Base-by-base conservation (phyloP, 2,888 invertebrate genomes). In the Desoria tigrina region DNA sequence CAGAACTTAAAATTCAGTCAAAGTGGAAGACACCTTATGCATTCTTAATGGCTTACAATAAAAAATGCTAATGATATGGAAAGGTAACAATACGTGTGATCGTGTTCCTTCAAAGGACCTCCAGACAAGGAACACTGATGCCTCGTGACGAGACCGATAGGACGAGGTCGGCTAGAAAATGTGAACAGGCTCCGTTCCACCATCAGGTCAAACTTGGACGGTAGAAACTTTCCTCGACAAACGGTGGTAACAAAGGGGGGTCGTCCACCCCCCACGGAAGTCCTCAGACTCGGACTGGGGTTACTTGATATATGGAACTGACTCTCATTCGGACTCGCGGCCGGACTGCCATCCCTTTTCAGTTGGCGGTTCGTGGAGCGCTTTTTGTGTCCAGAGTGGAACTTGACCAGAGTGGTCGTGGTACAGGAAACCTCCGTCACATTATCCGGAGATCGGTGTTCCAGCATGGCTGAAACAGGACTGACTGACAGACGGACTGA, bases 231-330 rank as follows among this genome's bases (percentile, higher is more conserved):
- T 7, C 76, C 76, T 14, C 76, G 56, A 6, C 74, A 73, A 53
- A 76, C 76, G 0, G 76, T 74, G 0, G 76, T 76, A 49, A 76
- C 68, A 54, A 76, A 76, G 0, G 76, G 76, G 0, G 76, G 76
- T 32, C 76, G 18, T 4, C 32, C 55, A 55, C 18, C 51, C 2
- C 51, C 51, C 6, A 6, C 26, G 4, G 16, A 23, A 26, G 23
- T 51, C 16, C 7, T 6, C 4, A 21, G 6, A 21, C n/a, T 18
- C 45, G 6, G 45, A 45, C 7, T 45, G 6, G 21, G 45, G 16
- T 4, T 16, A 45, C n/a, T 45, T 45, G 45, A 11, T 18, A 45
- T 21, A 16, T 6, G 9, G n/a, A 4, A 18, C 4, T 51, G 51
- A 26, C 26, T 51, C 4, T 3, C 21, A 23, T 14, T 16, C 11